Evolutionary conservation across 2,888 invertebrate genomes (phyloP), one percentile per base, ranked within the genome.

Genomic region (Amphipyra berbera): DNA sequence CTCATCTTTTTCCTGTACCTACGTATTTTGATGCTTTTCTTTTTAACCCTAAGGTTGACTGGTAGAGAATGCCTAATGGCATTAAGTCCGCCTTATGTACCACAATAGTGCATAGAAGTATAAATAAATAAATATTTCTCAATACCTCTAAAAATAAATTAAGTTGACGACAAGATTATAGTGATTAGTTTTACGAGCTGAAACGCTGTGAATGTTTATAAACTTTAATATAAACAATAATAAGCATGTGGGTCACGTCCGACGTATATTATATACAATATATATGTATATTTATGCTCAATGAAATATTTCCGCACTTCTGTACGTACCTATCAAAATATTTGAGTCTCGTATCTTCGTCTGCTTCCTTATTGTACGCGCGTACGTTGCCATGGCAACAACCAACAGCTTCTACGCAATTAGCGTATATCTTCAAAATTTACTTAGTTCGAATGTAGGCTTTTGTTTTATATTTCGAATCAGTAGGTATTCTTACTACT

Each of bases 161-260:
- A 42, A 49, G 14, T 52, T 33, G 42, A 13, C 38, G 46, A 27
- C 53, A 54, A 33, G 30, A 54, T 58, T 45, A 21, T 35, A 56
- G 40, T 64, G 38, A 64, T 73, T 64, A 53, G 37, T 57, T 61
- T 68, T 59, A 58, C 38, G 49, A 67, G 12, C 44, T 53, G 27
- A 9, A 33, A 27, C 71, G 48, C 49, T 40, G 13, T 44, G 37
- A 40, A 56, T 68, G 42, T 52, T 62, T 55, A 59, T 47, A 46
- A 44, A 57, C 41, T 48, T 55, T 40, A 47, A 41, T 48, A 38
- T 45, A 64, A 59, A 61, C 15, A 58, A 63, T 52, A 68, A 72
- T 69, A 61, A 53, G 6, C 38, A 73, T 73, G 46, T 58, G 3
- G 49, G 46, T 62, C 73, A 68, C 58, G 73, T 65, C 35, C 10